Evolutionary conservation across 2,797 vertebrate genomes (phyloP).

Genomic region (Limosa lapponica): DNA sequence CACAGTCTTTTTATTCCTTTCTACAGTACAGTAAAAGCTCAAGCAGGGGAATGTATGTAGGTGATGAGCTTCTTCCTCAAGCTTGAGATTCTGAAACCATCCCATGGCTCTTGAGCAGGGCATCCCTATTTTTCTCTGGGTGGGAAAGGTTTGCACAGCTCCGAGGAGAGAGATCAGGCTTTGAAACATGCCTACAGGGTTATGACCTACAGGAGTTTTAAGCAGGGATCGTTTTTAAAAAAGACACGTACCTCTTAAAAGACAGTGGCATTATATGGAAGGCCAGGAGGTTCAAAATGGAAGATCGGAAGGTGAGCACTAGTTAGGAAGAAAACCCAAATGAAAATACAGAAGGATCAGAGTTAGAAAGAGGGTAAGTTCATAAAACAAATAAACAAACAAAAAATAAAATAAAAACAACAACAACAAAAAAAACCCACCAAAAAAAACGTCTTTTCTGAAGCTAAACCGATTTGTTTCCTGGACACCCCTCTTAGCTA

Average conservation of each 20-base stretch:
- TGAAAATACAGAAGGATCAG: background rate
- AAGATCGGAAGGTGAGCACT: background rate
- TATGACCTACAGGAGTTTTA: background rate
- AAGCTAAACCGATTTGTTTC: background rate
- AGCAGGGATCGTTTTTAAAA: background rate
- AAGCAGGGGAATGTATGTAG: background rate
- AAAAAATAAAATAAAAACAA: background rate
- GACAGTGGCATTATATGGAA: rapidly evolving
- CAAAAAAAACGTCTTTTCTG: background rate
- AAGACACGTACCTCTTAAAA: background rate
- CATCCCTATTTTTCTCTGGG: rapidly evolving
- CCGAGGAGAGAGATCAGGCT: background rate
- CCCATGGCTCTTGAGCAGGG: background rate
- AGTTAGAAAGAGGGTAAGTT: background rate
- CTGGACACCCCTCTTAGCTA: background rate
- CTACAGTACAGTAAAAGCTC: background rate
- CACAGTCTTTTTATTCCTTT: background rate
- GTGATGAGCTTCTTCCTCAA: background rate
- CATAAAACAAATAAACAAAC: background rate
- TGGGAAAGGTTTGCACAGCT: background rate
- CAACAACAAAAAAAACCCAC: background rate
- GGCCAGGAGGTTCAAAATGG: background rate
- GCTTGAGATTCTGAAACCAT: background rate
- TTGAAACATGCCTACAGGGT: background rate
- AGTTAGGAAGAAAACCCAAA: background rate